Conservation (phyloP, 1,140 invertebrate genomes). For the Lucilia cuprina region DNA sequence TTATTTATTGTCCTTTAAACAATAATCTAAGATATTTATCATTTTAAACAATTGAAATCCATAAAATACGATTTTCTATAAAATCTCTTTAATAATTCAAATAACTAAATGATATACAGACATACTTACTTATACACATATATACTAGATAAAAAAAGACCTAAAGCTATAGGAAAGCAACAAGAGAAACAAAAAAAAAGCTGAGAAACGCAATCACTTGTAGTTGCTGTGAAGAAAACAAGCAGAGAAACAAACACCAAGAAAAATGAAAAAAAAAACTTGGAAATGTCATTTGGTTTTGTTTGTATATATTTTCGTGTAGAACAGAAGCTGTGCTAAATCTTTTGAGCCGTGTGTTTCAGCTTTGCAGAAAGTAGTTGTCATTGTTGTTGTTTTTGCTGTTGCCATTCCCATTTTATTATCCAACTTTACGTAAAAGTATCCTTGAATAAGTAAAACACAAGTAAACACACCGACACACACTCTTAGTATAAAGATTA, state of each 20-base stretch:
- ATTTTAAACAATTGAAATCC: neutral
- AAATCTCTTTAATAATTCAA: neutral
- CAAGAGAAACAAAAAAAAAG: neutral
- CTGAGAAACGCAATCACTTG: too few relatives aligned
- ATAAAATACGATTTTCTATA: neutral
- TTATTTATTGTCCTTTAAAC: too few relatives aligned
- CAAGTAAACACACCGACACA: neutral
- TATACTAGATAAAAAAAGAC: too few relatives aligned
- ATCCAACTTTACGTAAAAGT: slow-evolving; percentile 1
- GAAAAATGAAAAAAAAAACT: neutral
- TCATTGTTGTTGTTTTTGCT: neutral
- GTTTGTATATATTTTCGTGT: neutral
- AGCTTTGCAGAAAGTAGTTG: neutral
- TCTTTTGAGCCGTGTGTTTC: neutral
- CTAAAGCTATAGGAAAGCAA: too few relatives aligned
- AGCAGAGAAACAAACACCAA: neutral
- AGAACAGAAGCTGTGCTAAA: neutral
- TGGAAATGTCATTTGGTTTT: neutral
- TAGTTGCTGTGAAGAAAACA: neutral
- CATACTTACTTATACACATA: too few relatives aligned
- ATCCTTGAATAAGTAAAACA: neutral
- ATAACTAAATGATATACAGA: neutral
- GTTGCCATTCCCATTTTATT: too few relatives aligned
- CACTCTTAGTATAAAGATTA: neutral
- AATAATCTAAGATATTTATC: neutral